A percentile compares a stretch with the other conserved stretches of the same genome.
Conservation (phyloP, 2,888 invertebrate species). For the Rhamphomyia laevipes region DNA sequence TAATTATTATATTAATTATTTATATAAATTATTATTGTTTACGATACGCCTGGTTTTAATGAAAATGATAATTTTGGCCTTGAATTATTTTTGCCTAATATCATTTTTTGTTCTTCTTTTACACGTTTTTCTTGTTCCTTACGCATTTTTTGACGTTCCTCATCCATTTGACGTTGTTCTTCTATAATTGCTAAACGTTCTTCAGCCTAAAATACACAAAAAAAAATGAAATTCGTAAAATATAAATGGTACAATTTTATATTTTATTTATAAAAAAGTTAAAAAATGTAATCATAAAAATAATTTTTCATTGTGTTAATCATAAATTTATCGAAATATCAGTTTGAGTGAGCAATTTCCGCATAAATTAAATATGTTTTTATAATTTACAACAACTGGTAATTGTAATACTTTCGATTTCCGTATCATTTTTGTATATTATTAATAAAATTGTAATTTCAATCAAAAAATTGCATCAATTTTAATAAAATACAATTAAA, state of each 20-base stretch:
- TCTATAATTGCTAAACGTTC: constrained; percentile 93
- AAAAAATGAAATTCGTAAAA: not conserved
- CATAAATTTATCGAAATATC: too few relatives aligned
- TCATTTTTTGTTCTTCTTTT: constrained; percentile 93
- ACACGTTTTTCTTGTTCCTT: constrained; percentile 87
- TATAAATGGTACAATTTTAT: not conserved
- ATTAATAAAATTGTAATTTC: too few relatives aligned
- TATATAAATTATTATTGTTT: constrained; percentile 30
- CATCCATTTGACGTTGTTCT: constrained; percentile 92
- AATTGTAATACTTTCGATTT: too few relatives aligned
- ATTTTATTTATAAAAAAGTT: not conserved
- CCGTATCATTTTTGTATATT: too few relatives aligned
- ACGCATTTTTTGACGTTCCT: constrained; percentile 83
- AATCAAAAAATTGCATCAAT: too few relatives aligned
- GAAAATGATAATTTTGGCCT: constrained; percentile 90
- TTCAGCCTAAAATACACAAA: constrained; percentile 61
- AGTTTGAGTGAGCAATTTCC: too few relatives aligned
- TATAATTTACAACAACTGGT: too few relatives aligned
- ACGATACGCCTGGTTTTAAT: constrained; percentile 63
- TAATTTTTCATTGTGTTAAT: not conserved
- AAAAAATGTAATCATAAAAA: not conserved
- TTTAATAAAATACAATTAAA: too few relatives aligned
- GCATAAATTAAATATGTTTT: too few relatives aligned
- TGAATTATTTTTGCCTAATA: constrained; percentile 93
- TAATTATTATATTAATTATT: too few relatives aligned